A percentile compares a stretch with the other conserved stretches of the same genome.
phyloP scores from a whole-genome alignment of 2,888 invertebrate species.

The Phaedon cochleariae region DNA sequence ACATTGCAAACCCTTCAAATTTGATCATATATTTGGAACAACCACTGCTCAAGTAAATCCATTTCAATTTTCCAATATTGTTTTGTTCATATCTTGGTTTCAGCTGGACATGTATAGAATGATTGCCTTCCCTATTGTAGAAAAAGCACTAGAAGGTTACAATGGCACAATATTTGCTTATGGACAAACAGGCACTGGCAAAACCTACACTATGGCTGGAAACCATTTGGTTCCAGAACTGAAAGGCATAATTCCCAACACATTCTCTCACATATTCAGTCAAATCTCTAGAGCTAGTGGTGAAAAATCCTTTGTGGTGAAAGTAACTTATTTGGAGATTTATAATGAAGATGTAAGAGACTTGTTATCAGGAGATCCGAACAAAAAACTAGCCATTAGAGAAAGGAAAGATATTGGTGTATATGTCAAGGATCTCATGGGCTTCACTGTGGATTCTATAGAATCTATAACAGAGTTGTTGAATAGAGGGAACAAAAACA shows the following conservation, averaged over 20 bases:
- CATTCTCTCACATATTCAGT: conserved; percentile 98
- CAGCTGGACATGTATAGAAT: conserved; percentile 95
- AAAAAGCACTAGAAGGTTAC: conserved; percentile 95
- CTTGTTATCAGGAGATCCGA: conserved; percentile 84
- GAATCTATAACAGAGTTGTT: conserved; percentile 60
- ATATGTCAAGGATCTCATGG: conserved; percentile 96
- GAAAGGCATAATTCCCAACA: conserved; percentile 97
- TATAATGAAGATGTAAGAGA: conserved; percentile 99
- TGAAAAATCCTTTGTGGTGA: conserved; percentile 80
- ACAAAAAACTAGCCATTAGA: conserved; percentile 88
- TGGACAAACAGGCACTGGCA: conserved; percentile 96
- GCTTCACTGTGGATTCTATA: conserved; percentile 89
- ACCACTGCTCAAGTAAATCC: conserved; percentile 83
- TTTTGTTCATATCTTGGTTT: conserved; percentile 34
- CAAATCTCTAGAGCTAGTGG: conserved; percentile 94
- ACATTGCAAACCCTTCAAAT: conserved; percentile 82
- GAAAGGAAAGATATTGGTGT: conserved; percentile 97
- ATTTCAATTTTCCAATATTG: not conserved
- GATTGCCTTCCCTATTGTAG: conserved; percentile 95
- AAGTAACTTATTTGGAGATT: conserved; percentile 98
- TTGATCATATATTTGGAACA: conserved; percentile 92
- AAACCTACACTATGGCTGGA: conserved; percentile 99
- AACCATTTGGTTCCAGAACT: conserved; percentile 85
- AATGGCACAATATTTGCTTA: conserved; percentile 94
- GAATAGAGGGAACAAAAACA: conserved; percentile 95